Evolutionary conservation across 1,140 invertebrate species (phyloP).

Genomic region (Reticulitermes speratus): DNA sequence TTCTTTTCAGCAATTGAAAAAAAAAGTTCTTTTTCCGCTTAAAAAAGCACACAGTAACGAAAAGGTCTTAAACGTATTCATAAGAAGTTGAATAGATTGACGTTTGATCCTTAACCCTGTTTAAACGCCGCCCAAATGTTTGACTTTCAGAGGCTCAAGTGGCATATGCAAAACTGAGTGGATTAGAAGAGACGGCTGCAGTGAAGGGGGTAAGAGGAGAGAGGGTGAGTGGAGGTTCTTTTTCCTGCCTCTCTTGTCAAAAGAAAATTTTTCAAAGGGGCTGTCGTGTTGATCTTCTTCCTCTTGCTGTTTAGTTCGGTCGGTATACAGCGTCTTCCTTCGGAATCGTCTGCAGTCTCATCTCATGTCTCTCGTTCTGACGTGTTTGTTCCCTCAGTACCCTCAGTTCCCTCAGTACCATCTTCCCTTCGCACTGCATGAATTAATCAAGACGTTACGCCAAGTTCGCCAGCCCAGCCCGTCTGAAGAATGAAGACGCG

Average conservation of each 20-base stretch:
- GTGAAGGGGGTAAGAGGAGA: not conserved
- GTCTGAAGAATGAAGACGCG: constrained; percentile 24
- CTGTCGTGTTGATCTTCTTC: constrained; percentile 33
- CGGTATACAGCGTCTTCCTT: not conserved
- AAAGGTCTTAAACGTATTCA: constrained; percentile 34
- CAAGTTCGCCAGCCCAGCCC: not conserved
- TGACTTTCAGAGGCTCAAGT: constrained; percentile 36
- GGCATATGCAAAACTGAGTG: constrained; percentile 37
- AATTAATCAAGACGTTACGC: constrained; percentile 35
- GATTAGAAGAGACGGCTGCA: constrained; percentile 33
- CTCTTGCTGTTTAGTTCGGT: not conserved
- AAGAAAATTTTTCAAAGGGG: constrained; percentile 34
- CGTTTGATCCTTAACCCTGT: constrained; percentile 36
- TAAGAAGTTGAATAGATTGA: constrained; percentile 37
- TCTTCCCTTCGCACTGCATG: constrained; percentile 20
- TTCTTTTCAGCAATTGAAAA: constrained; percentile 27
- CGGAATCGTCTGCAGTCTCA: not conserved
- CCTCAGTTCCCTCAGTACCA: too few species aligned
- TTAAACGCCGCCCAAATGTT: constrained; percentile 36
- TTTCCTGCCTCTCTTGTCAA: constrained; percentile 32
- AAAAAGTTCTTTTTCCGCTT: constrained; percentile 31
- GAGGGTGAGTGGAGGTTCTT: not conserved
- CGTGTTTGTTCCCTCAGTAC: too few species aligned
- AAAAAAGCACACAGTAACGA: constrained; percentile 31
- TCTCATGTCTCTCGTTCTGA: not conserved